Evolutionary conservation across 2,797 vertebrate genomes (phyloP), one percentile per base, ranked within the genome.

Genomic region (Coilia nasus): DNA sequence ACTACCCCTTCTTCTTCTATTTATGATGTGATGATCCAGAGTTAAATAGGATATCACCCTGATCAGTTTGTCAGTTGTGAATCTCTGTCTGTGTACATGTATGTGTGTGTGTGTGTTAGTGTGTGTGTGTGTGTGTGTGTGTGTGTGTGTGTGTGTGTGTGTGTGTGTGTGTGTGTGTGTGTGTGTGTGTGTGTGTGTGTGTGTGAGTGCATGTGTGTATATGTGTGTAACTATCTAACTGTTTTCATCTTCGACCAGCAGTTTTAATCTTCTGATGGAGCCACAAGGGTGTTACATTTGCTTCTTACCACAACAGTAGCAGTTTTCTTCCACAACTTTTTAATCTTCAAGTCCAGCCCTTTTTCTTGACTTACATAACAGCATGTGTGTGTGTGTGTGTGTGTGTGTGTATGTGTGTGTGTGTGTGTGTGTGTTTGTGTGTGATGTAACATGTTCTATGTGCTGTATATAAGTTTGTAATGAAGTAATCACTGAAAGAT

Each of bases 61-160:
- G 71, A 78, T 78, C 71, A 78, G 71, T 44, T 41, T 78, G 71
- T 78, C 71, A 78, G 35, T 78, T 78, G 62, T 67, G 23, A 10
- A 23, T 28, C 21, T 67, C 9, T 75, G 6, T 41, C 31, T 75
- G 67, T 75, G 67, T 41, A 31, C 19, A 17, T 41, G 31, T 75
- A 15, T 75, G 31, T 41, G 31, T 75, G 31, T 67, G 60, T 11
- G n/a, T 64, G 60, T n/a, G 0, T 31, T 10, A 31, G 64, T 15
- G 64, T 31, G 64, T 31, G 25, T 6, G 25, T 71, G 25, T 31
- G 12, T 31, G 64, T 31, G 12, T 11, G 2, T 21, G 46, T 47
- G 46, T 47, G 46, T 47, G 46, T 47, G 3, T 47, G 46, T 47
- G 60, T 64, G n/a, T 25, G 60, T 25, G 23, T 64, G 5, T 35